phyloP scores from a whole-genome alignment of 2,888 invertebrate genomes.

The Phytoseiulus persimilis region DNA sequence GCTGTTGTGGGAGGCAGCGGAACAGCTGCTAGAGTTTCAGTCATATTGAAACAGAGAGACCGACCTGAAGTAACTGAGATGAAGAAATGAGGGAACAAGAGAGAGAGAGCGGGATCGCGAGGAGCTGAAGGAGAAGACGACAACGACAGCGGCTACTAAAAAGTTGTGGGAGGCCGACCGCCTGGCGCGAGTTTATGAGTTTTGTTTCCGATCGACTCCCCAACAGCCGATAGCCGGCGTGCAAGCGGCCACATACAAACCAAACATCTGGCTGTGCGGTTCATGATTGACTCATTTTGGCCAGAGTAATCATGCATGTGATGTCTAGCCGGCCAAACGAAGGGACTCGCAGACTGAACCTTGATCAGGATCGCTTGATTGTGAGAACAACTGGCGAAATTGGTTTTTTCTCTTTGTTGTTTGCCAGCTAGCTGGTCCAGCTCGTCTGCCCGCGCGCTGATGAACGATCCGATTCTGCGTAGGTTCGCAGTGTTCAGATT shows the following conservation, averaged over 20 bases:
- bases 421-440: not conserved
- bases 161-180: not conserved
- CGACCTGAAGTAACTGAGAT: not conserved
- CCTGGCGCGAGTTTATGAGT: constrained; percentile 5
- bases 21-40: not conserved
- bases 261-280: not conserved
- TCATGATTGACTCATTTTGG: not conserved
- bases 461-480: not conserved
- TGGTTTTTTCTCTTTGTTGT: constrained; percentile 5
- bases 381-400: constrained; percentile 5
- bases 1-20: not conserved
- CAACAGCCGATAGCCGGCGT: not conserved
- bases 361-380: constrained; percentile 5
- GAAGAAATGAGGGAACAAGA: not conserved
- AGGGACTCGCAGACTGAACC: not conserved
- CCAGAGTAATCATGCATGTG: not conserved
- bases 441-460: not conserved
- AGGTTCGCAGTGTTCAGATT: not conserved
- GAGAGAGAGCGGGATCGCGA: not conserved
- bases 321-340: not conserved
- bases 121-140: not conserved
- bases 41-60: not conserved
- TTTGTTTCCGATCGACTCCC: not conserved
- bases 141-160: not conserved
- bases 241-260: not conserved